These are phyloP conservation scores for Pseudorhombus dupliciocellatus DNA, from an alignment of 2,113 vertebrate species.

Conservation along the genomic window DNA sequence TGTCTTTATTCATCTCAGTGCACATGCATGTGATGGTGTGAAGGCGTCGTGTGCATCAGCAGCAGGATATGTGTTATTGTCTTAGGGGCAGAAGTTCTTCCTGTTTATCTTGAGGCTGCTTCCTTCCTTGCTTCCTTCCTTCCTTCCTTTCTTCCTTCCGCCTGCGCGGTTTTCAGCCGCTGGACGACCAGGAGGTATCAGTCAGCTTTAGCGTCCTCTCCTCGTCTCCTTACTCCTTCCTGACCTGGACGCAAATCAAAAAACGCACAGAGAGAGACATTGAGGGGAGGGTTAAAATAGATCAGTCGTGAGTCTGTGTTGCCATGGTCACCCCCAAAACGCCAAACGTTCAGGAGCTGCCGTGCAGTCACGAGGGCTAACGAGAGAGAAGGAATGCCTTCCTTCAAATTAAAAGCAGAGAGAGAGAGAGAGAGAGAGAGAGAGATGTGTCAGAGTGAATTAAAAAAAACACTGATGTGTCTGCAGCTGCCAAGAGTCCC, in stretches of 20 bases:
- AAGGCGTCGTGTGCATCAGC: conserved; percentile 24
- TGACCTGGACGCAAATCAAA: conserved; percentile 24
- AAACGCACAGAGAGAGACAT: neutral
- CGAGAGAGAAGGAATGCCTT: too few species aligned
- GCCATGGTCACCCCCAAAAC: neutral
- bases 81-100: conserved; percentile 71
- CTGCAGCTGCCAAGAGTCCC: conserved; percentile 82
- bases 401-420: too few species aligned
- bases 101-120: conserved; percentile 75
- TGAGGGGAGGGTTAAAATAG: too few species aligned
- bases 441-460: neutral
- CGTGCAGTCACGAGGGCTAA: too few species aligned
- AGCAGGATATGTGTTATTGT: conserved; percentile 73
- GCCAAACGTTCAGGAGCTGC: neutral
- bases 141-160: conserved; percentile 67
- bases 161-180: conserved; percentile 57
- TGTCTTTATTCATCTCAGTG: neutral
- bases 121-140: conserved; percentile 53
- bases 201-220: conserved; percentile 37
- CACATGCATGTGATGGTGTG: conserved; percentile 18
- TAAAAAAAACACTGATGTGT: conserved; percentile 1
- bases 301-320: neutral
- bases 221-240: conserved; percentile 42
- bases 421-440: too few species aligned
- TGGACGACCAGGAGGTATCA: conserved; percentile 49